Evolutionary conservation across 2,888 invertebrate species (phyloP).

Genomic region (Perizoma affinitatum): DNA sequence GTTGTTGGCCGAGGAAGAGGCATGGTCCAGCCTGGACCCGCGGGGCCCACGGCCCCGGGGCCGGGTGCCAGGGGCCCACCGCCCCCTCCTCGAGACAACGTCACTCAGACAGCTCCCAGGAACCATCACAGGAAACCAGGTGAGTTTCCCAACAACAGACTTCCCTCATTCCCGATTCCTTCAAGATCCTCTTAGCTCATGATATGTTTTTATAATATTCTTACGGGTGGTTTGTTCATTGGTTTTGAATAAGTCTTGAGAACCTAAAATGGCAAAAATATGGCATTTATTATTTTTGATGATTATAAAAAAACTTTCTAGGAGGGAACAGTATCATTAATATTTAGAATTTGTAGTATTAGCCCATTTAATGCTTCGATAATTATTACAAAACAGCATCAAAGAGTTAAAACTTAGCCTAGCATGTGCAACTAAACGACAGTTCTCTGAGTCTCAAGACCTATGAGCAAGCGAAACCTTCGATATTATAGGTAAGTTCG

Average conservation of each 20-base stretch:
- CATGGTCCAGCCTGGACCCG: constrained; percentile 50
- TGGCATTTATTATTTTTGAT: too few relatives aligned
- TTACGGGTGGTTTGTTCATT: constrained; percentile 48
- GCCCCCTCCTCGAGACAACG: constrained; percentile 91
- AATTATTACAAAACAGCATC: too few relatives aligned
- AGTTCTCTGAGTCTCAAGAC: constrained; percentile 6
- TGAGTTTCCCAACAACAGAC: constrained; percentile 50
- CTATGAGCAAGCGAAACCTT: constrained; percentile 48
- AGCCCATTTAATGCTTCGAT: too few relatives aligned
- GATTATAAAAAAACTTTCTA: too few relatives aligned
- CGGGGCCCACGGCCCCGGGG: constrained; percentile 65
- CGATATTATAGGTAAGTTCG: constrained; percentile 74
- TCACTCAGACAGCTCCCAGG: constrained; percentile 74
- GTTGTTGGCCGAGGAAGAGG: constrained; percentile 47
- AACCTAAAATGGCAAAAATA: too few relatives aligned
- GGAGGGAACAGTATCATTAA: too few relatives aligned
- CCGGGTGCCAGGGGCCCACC: constrained; percentile 96
- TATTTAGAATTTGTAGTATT: too few relatives aligned
- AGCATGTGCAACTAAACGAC: background rate
- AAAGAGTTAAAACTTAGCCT: background rate
- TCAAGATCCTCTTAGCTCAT: constrained; percentile 35
- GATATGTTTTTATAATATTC: constrained; percentile 43
- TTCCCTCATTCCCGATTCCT: constrained; percentile 25
- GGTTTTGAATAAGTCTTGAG: constrained; percentile 21
- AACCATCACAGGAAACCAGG: constrained; percentile 79